Conservation (phyloP, 2,113 vertebrate species). For the Pygathrix nemaeus region DNA sequence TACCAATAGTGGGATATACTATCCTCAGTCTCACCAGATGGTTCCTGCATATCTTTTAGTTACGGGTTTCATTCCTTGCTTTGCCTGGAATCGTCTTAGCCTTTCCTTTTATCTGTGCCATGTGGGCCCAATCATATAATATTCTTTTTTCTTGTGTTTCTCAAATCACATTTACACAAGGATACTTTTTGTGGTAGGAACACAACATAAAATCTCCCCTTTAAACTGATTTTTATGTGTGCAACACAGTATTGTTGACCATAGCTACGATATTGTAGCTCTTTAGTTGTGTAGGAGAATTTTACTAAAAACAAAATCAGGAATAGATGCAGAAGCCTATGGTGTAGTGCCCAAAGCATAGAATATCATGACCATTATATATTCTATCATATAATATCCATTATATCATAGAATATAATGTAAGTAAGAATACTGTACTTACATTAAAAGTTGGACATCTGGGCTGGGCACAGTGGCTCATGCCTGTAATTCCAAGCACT, state of each 20-base stretch:
- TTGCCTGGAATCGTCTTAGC: background rate
- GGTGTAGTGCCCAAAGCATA: background rate
- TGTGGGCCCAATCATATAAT: background rate
- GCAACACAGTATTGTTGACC: background rate
- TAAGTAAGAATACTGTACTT: background rate
- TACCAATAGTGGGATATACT: background rate
- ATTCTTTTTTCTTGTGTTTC: background rate
- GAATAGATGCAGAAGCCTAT: background rate
- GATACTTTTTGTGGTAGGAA: background rate
- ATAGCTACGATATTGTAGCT: background rate
- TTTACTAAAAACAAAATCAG: background rate
- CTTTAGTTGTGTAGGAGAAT: background rate
- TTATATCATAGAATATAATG: too few species aligned
- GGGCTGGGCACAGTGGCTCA: too few species aligned
- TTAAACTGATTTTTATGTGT: background rate
- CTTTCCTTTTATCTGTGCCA: background rate
- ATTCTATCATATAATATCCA: too few species aligned
- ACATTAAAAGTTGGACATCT: background rate
- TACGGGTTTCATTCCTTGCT: background rate
- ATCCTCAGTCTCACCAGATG: background rate
- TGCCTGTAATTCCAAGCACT: too few species aligned
- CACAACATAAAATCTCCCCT: background rate
- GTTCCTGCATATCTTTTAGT: background rate
- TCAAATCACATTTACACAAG: background rate
- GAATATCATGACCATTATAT: background rate